phyloP scores from a whole-genome alignment of 2,113 vertebrate species.

The Camelus bactrianus region DNA sequence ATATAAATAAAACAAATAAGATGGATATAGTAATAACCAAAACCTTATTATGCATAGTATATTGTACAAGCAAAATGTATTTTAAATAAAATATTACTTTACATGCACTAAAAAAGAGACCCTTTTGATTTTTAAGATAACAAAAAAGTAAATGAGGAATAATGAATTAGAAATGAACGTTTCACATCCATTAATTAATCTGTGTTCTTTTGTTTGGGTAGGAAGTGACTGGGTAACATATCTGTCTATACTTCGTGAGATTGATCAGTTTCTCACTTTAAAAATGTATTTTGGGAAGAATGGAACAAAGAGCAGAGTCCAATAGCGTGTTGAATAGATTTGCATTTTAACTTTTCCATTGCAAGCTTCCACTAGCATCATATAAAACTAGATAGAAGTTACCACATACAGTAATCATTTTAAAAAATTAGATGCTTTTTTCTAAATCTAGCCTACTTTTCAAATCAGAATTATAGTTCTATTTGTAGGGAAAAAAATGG shows the following conservation, averaged over 20 bases:
- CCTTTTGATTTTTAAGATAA: slow-evolving; percentile 3
- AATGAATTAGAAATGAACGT: neutral
- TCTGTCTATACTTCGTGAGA: neutral
- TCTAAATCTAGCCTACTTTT: neutral
- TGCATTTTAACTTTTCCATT: neutral
- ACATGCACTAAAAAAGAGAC: neutral
- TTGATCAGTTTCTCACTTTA: neutral
- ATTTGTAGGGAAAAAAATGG: neutral
- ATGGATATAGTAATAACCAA: neutral
- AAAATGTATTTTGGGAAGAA: neutral
- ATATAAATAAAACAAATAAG: neutral
- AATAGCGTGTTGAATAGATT: neutral
- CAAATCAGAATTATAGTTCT: neutral
- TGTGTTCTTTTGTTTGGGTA: neutral
- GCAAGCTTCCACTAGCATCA: neutral
- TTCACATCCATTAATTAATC: neutral
- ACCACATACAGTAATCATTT: neutral
- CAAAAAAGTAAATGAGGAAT: neutral
- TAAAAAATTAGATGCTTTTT: slow-evolving; percentile 24
- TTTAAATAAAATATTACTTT: neutral
- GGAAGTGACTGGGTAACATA: neutral
- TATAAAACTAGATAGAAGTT: neutral
- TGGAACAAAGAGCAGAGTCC: neutral
- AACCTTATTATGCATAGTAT: neutral
- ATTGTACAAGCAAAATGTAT: neutral